Percentiles rank a stretch among this genome's conserved stretches.
These are phyloP conservation scores for Australoheros scitulus DNA, from an alignment of 2,113 vertebrate species.

Conservation along the genomic window DNA sequence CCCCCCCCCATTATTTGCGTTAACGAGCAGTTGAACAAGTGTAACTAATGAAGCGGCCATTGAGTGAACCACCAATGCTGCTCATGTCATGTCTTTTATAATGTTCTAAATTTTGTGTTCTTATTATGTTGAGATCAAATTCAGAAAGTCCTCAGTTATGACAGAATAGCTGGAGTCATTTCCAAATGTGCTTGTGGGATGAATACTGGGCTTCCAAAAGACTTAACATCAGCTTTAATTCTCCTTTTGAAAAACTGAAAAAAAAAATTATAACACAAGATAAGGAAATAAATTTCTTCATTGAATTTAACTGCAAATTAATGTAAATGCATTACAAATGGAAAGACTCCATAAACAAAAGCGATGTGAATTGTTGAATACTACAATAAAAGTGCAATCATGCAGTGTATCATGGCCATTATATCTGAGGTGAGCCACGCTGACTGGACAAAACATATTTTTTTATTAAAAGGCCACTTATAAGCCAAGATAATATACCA, in stretches of 20 bases:
- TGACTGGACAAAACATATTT: constrained; percentile 17
- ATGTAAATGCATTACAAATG: not conserved
- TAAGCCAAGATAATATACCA: constrained; percentile 32
- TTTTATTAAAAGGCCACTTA: constrained; percentile 41
- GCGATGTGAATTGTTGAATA: not conserved
- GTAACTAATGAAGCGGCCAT: not conserved
- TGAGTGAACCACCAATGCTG: not conserved
- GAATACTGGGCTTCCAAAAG: not conserved
- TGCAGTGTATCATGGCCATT: not conserved
- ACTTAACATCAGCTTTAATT: not conserved
- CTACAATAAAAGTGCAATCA: constrained; percentile 10
- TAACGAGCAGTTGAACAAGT: not conserved
- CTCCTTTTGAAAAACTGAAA: not conserved
- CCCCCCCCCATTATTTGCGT: not conserved
- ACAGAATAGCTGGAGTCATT: no score
- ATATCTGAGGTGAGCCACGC: not conserved
- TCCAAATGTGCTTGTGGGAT: no score
- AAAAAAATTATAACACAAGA: not conserved
- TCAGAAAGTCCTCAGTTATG: not conserved
- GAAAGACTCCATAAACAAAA: not conserved
- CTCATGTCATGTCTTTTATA: not conserved
- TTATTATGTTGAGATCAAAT: not conserved
- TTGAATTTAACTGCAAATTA: not conserved
- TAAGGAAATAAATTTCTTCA: not conserved
- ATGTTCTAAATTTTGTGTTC: not conserved